These are phyloP conservation scores for Lasius platythorax DNA, from an alignment of 2,888 invertebrate genomes.

Conservation along the genomic window DNA sequence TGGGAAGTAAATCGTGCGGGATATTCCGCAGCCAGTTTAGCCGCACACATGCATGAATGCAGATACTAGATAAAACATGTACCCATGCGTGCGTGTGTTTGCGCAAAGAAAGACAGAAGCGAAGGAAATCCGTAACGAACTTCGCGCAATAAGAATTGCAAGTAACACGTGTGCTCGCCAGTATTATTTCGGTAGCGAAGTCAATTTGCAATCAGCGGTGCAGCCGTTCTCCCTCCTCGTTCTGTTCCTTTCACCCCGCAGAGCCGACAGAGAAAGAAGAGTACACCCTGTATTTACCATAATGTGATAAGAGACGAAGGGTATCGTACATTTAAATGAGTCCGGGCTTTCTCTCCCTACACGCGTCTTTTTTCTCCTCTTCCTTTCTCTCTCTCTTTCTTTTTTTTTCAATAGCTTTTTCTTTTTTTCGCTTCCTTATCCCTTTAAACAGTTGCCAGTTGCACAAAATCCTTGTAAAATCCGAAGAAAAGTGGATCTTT, in stretches of 20 bases:
- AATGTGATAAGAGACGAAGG: constrained; percentile 82
- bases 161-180: constrained; percentile 65
- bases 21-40: constrained; percentile 40
- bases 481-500: constrained; percentile 43
- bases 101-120: constrained; percentile 53
- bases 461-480: constrained; percentile 39
- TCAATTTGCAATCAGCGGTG: constrained; percentile 83
- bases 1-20: constrained; percentile 58
- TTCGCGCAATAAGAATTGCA: constrained; percentile 75
- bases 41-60: constrained; percentile 12
- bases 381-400: background rate
- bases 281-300: constrained; percentile 81
- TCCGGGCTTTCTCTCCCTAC: constrained; percentile 36
- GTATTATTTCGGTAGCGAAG: constrained; percentile 79
- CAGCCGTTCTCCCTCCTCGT: constrained; percentile 71
- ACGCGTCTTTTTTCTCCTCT: constrained; percentile 23
- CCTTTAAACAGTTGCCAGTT: constrained; percentile 52
- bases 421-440: constrained; percentile 30
- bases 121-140: constrained; percentile 76
- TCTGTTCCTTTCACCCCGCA: background rate
- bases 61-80: constrained; percentile 11
- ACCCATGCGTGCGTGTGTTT: background rate
- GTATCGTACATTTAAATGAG: constrained; percentile 83
- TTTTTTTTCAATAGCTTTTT: background rate
- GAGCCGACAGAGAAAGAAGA: constrained; percentile 59